Percentiles rank a stretch among this genome's conserved stretches.
These are phyloP conservation scores for Sakesphorus luctuosus DNA, from an alignment of 2,113 vertebrate genomes.

Conservation along the genomic window DNA sequence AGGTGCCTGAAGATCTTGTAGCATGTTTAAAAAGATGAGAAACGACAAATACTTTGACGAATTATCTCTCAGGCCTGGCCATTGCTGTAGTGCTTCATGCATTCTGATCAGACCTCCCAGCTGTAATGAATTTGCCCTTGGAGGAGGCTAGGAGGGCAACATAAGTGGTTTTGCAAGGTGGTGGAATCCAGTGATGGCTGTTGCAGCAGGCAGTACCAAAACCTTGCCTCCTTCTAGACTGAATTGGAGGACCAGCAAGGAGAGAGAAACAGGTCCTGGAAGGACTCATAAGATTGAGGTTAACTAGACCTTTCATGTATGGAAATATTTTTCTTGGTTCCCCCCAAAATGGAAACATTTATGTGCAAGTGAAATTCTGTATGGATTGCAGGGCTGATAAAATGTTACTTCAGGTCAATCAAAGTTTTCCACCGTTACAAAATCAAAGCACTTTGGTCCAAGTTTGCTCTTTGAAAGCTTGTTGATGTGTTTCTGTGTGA, in stretches of 20 bases:
- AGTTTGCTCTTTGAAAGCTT: constrained; percentile 37
- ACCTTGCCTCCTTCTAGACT: background rate
- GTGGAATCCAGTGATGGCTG: background rate
- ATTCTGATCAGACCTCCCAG: constrained; percentile 16
- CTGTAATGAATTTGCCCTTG: constrained; percentile 14
- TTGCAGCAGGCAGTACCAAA: background rate
- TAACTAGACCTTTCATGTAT: background rate
- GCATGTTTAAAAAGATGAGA: constrained; percentile 40
- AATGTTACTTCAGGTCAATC: background rate
- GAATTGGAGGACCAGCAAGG: background rate
- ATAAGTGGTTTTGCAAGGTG: background rate
- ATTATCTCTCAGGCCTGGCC: constrained; percentile 13
- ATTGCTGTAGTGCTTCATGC: background rate
- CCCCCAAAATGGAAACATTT: background rate
- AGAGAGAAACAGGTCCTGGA: background rate
- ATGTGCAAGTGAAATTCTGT: background rate
- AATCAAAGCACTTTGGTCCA: constrained; percentile 6
- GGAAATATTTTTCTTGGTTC: background rate
- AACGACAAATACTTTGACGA: constrained; percentile 18
- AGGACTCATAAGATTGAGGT: background rate
- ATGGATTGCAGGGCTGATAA: background rate
- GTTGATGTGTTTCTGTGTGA: background rate
- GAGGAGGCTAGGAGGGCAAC: background rate
- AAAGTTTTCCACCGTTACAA: constrained; percentile 16
- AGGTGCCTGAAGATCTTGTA: constrained; percentile 6